These are phyloP conservation scores for Sporophila hypoxantha DNA, from an alignment of 2,113 vertebrate genomes.

Conservation along the genomic window DNA sequence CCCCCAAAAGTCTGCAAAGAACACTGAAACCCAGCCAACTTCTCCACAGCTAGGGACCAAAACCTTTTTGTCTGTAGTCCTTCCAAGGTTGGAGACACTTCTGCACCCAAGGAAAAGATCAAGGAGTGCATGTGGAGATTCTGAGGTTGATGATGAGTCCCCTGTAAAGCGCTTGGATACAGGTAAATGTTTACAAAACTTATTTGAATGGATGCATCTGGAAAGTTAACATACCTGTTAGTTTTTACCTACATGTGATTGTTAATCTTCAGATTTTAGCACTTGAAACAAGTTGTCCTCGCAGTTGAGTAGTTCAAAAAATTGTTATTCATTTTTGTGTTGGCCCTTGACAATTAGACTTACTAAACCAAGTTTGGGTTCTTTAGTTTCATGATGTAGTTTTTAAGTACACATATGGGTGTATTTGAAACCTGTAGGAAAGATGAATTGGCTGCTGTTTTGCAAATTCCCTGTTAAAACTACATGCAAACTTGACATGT, in stretches of 20 bases:
- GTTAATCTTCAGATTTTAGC: neutral
- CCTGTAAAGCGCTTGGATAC: conserved; percentile 86
- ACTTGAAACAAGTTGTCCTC: neutral
- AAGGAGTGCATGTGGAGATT: conserved; percentile 80
- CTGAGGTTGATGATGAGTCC: conserved; percentile 79
- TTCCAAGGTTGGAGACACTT: conserved; percentile 94
- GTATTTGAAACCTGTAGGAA: neutral
- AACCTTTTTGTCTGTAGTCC: conserved; percentile 97
- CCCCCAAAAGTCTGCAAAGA: conserved; percentile 79
- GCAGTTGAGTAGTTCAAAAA: neutral
- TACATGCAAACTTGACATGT: neutral
- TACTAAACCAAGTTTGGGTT: neutral
- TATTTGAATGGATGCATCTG: conserved; percentile 20
- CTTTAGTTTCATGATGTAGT: neutral
- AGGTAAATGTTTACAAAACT: conserved; percentile 72
- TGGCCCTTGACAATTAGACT: neutral
- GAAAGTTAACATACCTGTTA: neutral
- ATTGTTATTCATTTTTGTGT: neutral
- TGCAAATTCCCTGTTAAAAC: neutral
- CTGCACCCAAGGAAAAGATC: conserved; percentile 96
- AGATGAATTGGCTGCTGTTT: neutral
- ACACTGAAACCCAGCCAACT: conserved; percentile 78
- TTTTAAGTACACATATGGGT: neutral
- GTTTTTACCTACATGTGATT: neutral
- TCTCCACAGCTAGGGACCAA: conserved; percentile 89